Base-by-base conservation (phyloP, 1,140 invertebrate genomes). In the Cotesia typhae region DNA sequence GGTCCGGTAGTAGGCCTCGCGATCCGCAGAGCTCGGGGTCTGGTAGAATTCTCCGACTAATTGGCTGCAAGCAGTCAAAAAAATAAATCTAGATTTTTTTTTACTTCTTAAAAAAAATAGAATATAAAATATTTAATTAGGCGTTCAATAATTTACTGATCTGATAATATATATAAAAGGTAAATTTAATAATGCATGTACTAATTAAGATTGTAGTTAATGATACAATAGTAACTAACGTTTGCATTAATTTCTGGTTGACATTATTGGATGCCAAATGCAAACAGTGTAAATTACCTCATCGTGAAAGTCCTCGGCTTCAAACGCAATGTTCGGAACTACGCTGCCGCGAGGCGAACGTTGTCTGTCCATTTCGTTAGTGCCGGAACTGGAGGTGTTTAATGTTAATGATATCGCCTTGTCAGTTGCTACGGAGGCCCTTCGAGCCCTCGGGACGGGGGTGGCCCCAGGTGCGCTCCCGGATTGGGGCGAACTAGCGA, bases 401-500 rank as follows among this genome's bases (percentile, higher is more conserved):
- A 79, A n/a, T 74, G 14, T 73, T 52, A 83, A 57, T 17, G 82
- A 72, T 12, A 82, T 74, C 0, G 83, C 80, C 12, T 81, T 81
- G 37, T 86, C 85, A 36, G 83, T 83, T 0, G 85, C 85, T 0
- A 87, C 80, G 14, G 84, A 85, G 1, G 84, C 85, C 37, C 86
- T 78, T 14, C 85, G 81, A 12, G 79, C 79, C 5, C 80, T 72
- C 10, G 75, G 47, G 4, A 74, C 63, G 53, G 79, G 68, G 67
- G 77, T 75, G 61, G 78, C 47, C 63, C 59, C 47, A 55, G 67
- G 70, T 4, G 64, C 57, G 73, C 70, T 83, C 76, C 76, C 85
- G n/a, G 84, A 69, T 75, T 91, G 90, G 1, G 90, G 90, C 2
- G 90, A 90, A 2, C 90, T 91, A 2, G 90, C 89, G 4, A 91